Percentiles rank a stretch among this genome's conserved stretches.
Conservation (phyloP, 1,140 invertebrate species). For the Centruroides sculpturatus region DNA sequence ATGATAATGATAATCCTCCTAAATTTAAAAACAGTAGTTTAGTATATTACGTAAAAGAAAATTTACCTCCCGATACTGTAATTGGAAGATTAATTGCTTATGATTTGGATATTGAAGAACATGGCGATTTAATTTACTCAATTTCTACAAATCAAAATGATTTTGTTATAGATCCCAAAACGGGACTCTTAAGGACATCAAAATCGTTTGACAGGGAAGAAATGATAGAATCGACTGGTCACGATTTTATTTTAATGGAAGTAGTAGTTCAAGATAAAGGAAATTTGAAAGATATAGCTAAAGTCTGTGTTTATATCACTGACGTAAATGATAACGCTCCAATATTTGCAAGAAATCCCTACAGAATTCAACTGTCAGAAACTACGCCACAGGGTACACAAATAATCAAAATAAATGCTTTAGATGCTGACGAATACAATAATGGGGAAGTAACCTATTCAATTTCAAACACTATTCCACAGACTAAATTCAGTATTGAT, state of each 20-base stretch:
- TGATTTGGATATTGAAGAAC: slow-evolving; percentile 74
- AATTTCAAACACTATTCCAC: slow-evolving; percentile 25
- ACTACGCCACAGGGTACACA: slow-evolving; percentile 23
- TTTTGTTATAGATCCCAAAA: slow-evolving; percentile 74
- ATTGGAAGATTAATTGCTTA: slow-evolving; percentile 72
- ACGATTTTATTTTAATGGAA: slow-evolving; percentile 61
- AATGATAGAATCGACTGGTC: slow-evolving; percentile 52
- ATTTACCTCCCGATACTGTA: slow-evolving; percentile 70
- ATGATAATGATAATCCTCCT: slow-evolving; percentile 91
- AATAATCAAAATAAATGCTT: slow-evolving; percentile 55
- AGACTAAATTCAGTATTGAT: slow-evolving; percentile 63
- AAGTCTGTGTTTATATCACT: slow-evolving; percentile 59
- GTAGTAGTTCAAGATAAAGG: slow-evolving; percentile 79
- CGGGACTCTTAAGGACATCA: slow-evolving; percentile 76
- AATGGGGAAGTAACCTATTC: slow-evolving; percentile 79
- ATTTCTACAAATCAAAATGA: slow-evolving; percentile 53
- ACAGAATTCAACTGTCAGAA: background rate
- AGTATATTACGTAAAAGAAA: slow-evolving; percentile 53
- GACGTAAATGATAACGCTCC: slow-evolving; percentile 93
- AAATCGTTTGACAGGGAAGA: slow-evolving; percentile 73
- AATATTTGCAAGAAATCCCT: slow-evolving; percentile 42
- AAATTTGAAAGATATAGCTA: slow-evolving; percentile 65
- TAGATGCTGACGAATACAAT: slow-evolving; percentile 71
- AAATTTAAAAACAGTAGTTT: slow-evolving; percentile 36
- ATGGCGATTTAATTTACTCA: slow-evolving; percentile 77